Evolutionary conservation across 2,113 vertebrate species (phyloP).

Genomic region (Carettochelys insculpta): DNA sequence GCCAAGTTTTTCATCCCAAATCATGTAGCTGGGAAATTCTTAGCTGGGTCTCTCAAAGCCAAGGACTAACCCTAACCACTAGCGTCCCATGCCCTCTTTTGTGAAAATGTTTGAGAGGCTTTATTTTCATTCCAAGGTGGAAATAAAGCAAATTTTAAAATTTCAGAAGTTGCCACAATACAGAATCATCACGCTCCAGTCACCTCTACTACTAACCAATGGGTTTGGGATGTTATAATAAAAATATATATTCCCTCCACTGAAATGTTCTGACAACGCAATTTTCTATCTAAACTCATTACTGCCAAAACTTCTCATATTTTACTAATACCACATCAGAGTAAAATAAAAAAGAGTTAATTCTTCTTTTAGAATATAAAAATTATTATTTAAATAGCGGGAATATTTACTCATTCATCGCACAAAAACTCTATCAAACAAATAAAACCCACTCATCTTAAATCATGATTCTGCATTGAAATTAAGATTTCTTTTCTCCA

Average conservation of each 20-base stretch:
- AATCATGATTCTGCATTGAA: not conserved
- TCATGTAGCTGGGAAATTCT: not conserved
- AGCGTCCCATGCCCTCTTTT: rapidly evolving
- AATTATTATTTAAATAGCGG: not conserved
- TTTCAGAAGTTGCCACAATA: not conserved
- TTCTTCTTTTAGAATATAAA: not conserved
- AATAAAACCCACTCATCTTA: not conserved
- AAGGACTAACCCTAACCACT: not conserved
- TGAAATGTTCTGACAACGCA: not conserved
- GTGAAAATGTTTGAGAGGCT: not conserved
- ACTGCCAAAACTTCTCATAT: not conserved
- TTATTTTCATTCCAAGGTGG: not conserved
- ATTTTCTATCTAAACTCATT: not conserved
- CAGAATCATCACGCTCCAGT: not conserved
- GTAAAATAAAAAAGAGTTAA: not conserved
- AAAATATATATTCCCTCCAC: not conserved
- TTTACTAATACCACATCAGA: not conserved
- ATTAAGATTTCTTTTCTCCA: not conserved
- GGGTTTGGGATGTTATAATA: not conserved
- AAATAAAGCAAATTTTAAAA: not conserved
- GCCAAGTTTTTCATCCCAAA: not conserved
- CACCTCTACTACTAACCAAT: not conserved
- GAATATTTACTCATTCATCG: not conserved
- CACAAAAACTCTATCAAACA: not conserved
- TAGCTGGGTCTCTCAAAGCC: not conserved